Evolutionary conservation across 2,797 vertebrate genomes (phyloP), one percentile per base, ranked within the genome.

Genomic region (Karalla daura): DNA sequence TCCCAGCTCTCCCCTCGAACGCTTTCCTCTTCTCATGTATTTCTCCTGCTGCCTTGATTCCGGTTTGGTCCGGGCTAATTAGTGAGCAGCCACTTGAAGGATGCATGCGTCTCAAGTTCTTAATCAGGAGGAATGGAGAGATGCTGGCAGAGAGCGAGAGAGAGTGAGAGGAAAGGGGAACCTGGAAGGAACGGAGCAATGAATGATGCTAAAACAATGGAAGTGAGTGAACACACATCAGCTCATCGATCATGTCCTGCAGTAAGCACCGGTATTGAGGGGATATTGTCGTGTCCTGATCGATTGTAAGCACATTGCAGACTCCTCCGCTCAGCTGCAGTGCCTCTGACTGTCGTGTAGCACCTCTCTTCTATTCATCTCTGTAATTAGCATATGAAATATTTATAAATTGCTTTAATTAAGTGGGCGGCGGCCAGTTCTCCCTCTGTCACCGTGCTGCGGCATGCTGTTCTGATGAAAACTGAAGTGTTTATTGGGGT

Each of bases 371-470:
- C 39, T 59, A 5, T 63, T 61, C 33, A 44, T 81, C 60, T 45
- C 45, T 47, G 14, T 78, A 60, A 78, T 83, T 62, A 70, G 50
- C 15, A 53, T 53, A 8, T 74, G 32, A 74, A 71, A 74, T 77
- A 87, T 83, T 83, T 66, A 85, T 80, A 61, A 85, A 82, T 65
- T 51, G 36, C 64, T 86, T 82, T 77, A 83, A 86, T 90, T 70
- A 78, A 59, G 27, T 58, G 56, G 72, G 55, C n/a, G 37, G 50
- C 44, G 70, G 32, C 51, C 50, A 47, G 13, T 49, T 62, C 45
- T 35, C 39, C 23, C 51, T 25, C 51, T 25, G 43, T 37, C 44
- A 73, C 81, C 81, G 58, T 85, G 51, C 73, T 56, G 62, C 58
- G 32, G 66, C 58, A 40, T 8, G 13, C 32, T 55, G 18, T 25